A percentile compares a stretch with the other conserved stretches of the same genome.
phyloP scores from a whole-genome alignment of 2,113 vertebrate species.

The Diphyllodes magnificus region DNA sequence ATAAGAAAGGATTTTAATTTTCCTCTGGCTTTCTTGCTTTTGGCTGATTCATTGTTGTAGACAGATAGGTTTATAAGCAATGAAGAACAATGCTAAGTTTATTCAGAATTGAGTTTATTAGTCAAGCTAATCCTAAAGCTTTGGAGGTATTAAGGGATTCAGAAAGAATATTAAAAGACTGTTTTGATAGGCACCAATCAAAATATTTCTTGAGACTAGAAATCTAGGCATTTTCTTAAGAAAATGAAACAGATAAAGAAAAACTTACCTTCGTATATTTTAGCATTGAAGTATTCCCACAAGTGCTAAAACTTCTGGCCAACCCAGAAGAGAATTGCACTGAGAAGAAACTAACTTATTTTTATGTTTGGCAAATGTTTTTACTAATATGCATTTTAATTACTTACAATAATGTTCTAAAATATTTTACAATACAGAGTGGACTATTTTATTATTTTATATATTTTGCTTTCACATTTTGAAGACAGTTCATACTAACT shows the following conservation, averaged over 20 bases:
- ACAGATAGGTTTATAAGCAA: neutral
- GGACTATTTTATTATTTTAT: neutral
- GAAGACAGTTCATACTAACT: neutral
- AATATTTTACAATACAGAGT: neutral
- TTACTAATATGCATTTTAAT: neutral
- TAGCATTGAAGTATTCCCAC: neutral
- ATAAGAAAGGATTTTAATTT: neutral
- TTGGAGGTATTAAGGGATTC: constrained; percentile 8
- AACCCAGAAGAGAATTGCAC: neutral
- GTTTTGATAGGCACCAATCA: neutral
- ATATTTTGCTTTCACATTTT: neutral
- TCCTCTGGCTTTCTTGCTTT: constrained; percentile 9
- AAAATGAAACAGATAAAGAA: neutral
- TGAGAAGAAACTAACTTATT: neutral
- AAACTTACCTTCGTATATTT: neutral
- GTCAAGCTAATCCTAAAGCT: constrained; percentile 1
- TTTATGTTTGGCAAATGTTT: neutral
- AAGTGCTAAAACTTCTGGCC: neutral
- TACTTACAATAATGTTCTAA: neutral
- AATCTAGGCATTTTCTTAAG: neutral
- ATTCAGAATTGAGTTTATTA: constrained; percentile 12
- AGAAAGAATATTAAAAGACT: constrained; percentile 7
- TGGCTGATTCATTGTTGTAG: neutral
- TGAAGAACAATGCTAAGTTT: neutral
- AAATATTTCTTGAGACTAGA: neutral